These are phyloP conservation scores for Auanema sp. DNA, from an alignment of 2,888 invertebrate genomes.

Conservation along the genomic window DNA sequence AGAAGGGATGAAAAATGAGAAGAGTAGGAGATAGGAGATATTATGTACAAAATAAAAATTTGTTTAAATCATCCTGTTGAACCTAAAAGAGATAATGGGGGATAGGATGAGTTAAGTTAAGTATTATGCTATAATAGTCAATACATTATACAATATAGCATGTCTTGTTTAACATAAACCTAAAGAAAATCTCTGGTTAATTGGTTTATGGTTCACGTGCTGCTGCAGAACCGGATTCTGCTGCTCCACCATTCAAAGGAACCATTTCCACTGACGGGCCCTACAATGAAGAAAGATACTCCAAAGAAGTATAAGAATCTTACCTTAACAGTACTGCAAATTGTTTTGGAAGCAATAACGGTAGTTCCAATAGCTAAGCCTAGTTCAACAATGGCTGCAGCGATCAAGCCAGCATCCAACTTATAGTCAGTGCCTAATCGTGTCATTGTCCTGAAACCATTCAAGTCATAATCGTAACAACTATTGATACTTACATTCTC, in stretches of 20 bases:
- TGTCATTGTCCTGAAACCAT: conserved; percentile 49
- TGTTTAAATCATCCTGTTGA: background rate
- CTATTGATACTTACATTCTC: conserved; percentile 33
- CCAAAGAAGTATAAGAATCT: background rate
- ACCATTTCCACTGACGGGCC: conserved; percentile 9
- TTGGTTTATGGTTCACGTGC: background rate
- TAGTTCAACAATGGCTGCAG: conserved; percentile 46
- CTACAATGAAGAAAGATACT: conserved; percentile 11
- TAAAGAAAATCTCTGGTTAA: background rate
- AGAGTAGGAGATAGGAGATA: too few relatives aligned
- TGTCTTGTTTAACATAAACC: too few relatives aligned
- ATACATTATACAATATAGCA: background rate
- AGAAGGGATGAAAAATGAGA: too few relatives aligned
- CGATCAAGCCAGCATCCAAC: conserved; percentile 54
- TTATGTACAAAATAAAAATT: too few relatives aligned
- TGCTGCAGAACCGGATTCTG: background rate
- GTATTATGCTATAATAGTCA: conserved; percentile 4
- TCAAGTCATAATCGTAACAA: background rate
- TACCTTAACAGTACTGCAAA: conserved; percentile 38
- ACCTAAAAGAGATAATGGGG: background rate
- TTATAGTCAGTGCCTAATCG: conserved; percentile 59
- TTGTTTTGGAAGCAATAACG: conserved; percentile 38
- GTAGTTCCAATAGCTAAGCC: conserved; percentile 43
- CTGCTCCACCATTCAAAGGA: conserved; percentile 6
- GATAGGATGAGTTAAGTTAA: background rate